phyloP scores from a whole-genome alignment of 2,888 invertebrate species.

The Caenorhabditis sp. region DNA sequence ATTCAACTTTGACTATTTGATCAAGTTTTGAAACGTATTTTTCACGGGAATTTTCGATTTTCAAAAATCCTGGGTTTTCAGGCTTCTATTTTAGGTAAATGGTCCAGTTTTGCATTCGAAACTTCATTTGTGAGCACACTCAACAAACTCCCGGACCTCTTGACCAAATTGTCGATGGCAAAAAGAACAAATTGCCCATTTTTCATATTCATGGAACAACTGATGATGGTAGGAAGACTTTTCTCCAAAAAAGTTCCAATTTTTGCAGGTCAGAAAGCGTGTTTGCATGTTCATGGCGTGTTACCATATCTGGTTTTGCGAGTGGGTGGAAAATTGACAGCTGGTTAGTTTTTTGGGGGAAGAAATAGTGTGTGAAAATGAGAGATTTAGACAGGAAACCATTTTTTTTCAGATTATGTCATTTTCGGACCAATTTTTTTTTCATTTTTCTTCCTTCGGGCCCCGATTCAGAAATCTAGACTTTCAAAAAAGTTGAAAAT shows the following conservation, averaged over 20 bases:
- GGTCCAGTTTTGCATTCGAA: slow-evolving; percentile 37
- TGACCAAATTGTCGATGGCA: neutral
- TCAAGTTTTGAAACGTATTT: too few species aligned
- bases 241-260: neutral
- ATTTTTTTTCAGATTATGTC: too few species aligned
- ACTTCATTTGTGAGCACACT: slow-evolving; percentile 38
- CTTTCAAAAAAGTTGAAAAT: too few species aligned
- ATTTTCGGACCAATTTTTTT: too few species aligned
- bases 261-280: slow-evolving; percentile 54
- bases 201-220: slow-evolving; percentile 38
- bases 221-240: slow-evolving; percentile 11
- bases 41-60: too few species aligned
- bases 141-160: slow-evolving; percentile 25
- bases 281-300: slow-evolving; percentile 62
- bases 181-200: slow-evolving; percentile 28
- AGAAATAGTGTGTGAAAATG: slow-evolving; percentile 11
- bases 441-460: too few species aligned
- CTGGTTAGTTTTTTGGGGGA: slow-evolving; percentile 5
- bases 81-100: neutral
- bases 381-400: too few species aligned
- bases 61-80: too few species aligned
- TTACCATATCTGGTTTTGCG: slow-evolving; percentile 61
- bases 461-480: too few species aligned
- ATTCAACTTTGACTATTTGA: too few species aligned
- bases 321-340: slow-evolving; percentile 44